Base-by-base conservation (phyloP, 1,140 invertebrate genomes). In the Lordiphosa stackelbergi region DNA sequence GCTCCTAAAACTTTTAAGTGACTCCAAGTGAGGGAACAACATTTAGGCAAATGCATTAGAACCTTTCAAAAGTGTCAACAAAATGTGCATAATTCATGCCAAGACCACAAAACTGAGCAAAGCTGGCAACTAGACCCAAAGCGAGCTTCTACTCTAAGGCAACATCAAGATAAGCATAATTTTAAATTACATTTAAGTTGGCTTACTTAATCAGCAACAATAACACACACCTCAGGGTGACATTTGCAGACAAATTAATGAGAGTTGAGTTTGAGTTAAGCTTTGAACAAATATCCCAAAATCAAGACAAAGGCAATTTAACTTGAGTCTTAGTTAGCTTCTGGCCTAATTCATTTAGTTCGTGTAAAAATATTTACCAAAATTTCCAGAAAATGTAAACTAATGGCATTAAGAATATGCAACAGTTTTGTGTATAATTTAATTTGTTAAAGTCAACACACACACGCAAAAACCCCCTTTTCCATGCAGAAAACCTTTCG, bases 311-410 rank as follows among this genome's bases (percentile, higher is more conserved):
- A 19, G 19, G 70, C 70, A 73, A 70, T 77, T 77, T 78, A 47
- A 52, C 53, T 72, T 45, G 79, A 69, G 58, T 79, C 60, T 55
- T 41, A 59, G 70, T 41, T 65, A 74, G 72, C 71, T 71, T 69
- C 62, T 61, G 42, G 24, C 24, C 53, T 66, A 69, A 69, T 69
- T 69, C 66, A 66, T 62, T 69, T 69, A 47, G 68, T 68, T 71
- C 66, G 75, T 71, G 66, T 60, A 74, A 71, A 66, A 74, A 70
- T 79, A 60, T 73, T 62, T 59, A 36, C 13, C 37, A 42, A 61
- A 72, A 60, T 61, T 69, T 53, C 47, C 42, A 69, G 53, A 53
- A 63, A 74, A 53, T 43, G 48, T 69, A 69, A 69, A 69, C 66
- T 69, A 69, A 69, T 42, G 10, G 40, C 6, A n/a, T 43, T 43